Percentiles rank a stretch among this genome's conserved stretches.
Conservation (phyloP, 2,888 invertebrate genomes). For the Brenthis daphne region DNA sequence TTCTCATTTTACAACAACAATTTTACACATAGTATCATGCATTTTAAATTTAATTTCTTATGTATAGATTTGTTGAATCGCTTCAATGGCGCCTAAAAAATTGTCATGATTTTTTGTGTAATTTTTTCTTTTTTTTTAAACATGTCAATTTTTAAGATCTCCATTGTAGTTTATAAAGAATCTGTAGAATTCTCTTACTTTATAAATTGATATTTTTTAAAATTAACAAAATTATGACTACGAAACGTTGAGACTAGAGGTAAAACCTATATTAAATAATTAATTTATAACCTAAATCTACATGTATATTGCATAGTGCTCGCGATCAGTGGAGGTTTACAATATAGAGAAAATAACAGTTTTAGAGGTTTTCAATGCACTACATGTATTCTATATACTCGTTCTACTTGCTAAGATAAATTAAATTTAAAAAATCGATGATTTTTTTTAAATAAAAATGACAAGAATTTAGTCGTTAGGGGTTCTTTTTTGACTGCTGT, state of each 20-base stretch:
- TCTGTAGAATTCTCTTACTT: slow-evolving; percentile 29
- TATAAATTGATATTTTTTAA: slow-evolving; percentile 41
- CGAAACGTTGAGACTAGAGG: slow-evolving; percentile 74
- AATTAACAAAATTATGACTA: slow-evolving; percentile 69
- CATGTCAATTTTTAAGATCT: not conserved
- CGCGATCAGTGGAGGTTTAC: slow-evolving; percentile 50
- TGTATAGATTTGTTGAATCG: slow-evolving; percentile 43
- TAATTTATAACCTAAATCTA: slow-evolving; percentile 46
- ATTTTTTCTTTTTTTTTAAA: not conserved
- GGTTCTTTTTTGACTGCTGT: slow-evolving; percentile 9
- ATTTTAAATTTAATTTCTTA: slow-evolving; percentile 47
- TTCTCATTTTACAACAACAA: slow-evolving; percentile 46
- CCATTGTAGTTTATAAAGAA: slow-evolving; percentile 15
- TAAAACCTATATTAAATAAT: slow-evolving; percentile 62
- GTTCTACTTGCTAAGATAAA: slow-evolving; percentile 28
- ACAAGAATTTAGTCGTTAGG: slow-evolving; percentile 31
- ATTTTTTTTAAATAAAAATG: slow-evolving; percentile 45
- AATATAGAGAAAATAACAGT: slow-evolving; percentile 36
- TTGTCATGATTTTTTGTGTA: not conserved
- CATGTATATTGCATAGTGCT: slow-evolving; percentile 46
- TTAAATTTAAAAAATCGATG: slow-evolving; percentile 53
- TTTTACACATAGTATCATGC: slow-evolving; percentile 49
- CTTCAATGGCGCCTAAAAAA: slow-evolving; percentile 21
- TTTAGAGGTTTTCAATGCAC: slow-evolving; percentile 17
- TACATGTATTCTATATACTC: slow-evolving; percentile 24